Evolutionary conservation across 2,797 vertebrate genomes (phyloP), one percentile per base, ranked within the genome.

Genomic region (Sebastes miniatus): DNA sequence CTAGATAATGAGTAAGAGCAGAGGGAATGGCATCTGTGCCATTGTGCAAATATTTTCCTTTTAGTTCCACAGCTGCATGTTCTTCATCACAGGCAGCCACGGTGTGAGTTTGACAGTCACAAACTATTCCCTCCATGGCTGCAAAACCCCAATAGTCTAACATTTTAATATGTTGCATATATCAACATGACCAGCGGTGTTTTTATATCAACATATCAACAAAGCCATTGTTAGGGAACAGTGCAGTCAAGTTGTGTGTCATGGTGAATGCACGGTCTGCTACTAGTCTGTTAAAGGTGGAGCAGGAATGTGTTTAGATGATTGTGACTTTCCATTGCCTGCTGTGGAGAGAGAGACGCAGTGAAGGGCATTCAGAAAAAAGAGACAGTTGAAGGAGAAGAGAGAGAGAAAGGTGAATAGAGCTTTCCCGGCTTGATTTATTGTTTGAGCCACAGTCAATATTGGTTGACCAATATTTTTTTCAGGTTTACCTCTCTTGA

Each of bases 1-100:
- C 83, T 84, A 83, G 76, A 77, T 87, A 85, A 92, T 90, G 89
- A 92, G 85, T 83, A 82, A 90, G 83, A 91, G 86, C 91, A 88
- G 84, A 87, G 87, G 67, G 85, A 92, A 92, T 90, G 91, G 87
- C 93, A 92, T 92, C 87, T 87, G 85, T 92, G 88, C 91, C 90
- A 89, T 78, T 81, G 89, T 78, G 86, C 91, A 93, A 91, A 93
- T 91, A 88, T 91, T 93, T 93, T 81, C 87, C 87, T 87, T 93
- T 80, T 67, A 71, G 65, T 36, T 83, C 64, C 59, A 36, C n/a
- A 29, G 83, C 85, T 83, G 87, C 84, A 85, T 43, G 70, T 89
- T 71, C 75, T 83, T 93, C 87, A 91, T 91, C 83, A 69, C 73
- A 59, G 50, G 50, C 20, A 82, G 82, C 79, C 75, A 27, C 56